These are phyloP conservation scores for Myripristis murdjan DNA, from an alignment of 2,797 vertebrate species.

Conservation along the genomic window DNA sequence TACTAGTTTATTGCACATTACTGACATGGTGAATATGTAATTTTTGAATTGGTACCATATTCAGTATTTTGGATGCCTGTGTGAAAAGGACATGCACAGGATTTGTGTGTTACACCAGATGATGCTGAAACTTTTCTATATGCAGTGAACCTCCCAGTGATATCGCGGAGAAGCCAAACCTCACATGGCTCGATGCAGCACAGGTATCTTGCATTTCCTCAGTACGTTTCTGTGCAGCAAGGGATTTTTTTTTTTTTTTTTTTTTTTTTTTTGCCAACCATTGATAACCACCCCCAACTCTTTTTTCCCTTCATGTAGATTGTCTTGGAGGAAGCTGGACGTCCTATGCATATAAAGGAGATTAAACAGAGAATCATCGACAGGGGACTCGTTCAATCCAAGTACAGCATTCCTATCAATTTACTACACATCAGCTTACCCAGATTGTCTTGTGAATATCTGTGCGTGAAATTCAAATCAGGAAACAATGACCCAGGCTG, in stretches of 20 bases:
- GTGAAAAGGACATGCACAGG: background rate
- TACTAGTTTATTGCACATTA: background rate
- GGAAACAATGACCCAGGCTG: background rate
- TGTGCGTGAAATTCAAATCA: constrained; percentile 3
- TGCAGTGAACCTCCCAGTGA: constrained; percentile 84
- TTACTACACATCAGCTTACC: background rate
- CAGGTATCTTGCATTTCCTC: constrained; percentile 77
- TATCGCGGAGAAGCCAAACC: constrained; percentile 88
- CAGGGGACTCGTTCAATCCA: constrained; percentile 88
- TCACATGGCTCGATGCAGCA: constrained; percentile 90
- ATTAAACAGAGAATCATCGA: constrained; percentile 90
- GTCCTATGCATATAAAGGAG: constrained; percentile 91
- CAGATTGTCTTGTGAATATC: background rate
- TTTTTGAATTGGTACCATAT: too few species aligned
- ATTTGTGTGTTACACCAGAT: background rate
- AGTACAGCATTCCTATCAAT: constrained; percentile 65
- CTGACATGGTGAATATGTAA: too few species aligned
- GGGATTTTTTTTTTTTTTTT: background rate
- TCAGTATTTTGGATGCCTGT: background rate
- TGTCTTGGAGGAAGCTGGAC: constrained; percentile 87
- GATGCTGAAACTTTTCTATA: background rate
- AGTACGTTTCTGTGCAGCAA: background rate
- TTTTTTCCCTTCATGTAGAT: constrained; percentile 71
- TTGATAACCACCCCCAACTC: too few species aligned
- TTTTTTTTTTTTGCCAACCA: background rate